Conservation (phyloP, 1,140 invertebrate species). For the Hyles euphorbiae region DNA sequence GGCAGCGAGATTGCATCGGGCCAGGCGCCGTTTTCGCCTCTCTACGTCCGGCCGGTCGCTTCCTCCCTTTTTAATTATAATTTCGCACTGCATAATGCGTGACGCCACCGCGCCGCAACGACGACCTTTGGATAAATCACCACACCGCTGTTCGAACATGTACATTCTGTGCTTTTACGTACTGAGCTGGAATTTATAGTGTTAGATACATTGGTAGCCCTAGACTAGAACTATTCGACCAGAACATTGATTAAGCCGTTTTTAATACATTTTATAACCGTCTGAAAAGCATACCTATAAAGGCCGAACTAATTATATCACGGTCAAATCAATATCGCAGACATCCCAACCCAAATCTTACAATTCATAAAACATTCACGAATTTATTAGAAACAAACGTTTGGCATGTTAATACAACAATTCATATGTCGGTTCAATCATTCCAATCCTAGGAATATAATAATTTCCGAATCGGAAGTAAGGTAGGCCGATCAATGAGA, state of each 20-base stretch:
- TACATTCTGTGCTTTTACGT: not conserved
- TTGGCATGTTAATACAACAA: slow-evolving; percentile 42
- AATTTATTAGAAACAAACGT: slow-evolving; percentile 50
- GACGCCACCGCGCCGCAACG: slow-evolving; percentile 13
- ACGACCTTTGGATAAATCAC: not conserved
- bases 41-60: slow-evolving; percentile 54
- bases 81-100: slow-evolving; percentile 43
- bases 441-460: slow-evolving; percentile 61
- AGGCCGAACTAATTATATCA: not conserved
- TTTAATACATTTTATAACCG: too few species aligned
- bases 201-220: too few species aligned
- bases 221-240: too few species aligned
- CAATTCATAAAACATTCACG: slow-evolving; percentile 48
- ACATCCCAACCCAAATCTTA: slow-evolving; percentile 41
- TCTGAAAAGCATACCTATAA: too few species aligned
- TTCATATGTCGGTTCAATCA: slow-evolving; percentile 54
- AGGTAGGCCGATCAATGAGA: slow-evolving; percentile 64
- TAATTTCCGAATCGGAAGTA: slow-evolving; percentile 74
- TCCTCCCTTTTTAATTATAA: slow-evolving; percentile 49
- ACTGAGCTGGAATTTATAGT: too few species aligned
- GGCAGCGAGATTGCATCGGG: slow-evolving; percentile 58
- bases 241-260: too few species aligned
- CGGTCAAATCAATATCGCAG: slow-evolving; percentile 17
- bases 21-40: slow-evolving; percentile 57
- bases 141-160: not conserved